Evolutionary conservation across 2,888 invertebrate genomes (phyloP), one percentile per base, ranked within the genome.

Genomic region (Apomyelois bistriatella): DNA sequence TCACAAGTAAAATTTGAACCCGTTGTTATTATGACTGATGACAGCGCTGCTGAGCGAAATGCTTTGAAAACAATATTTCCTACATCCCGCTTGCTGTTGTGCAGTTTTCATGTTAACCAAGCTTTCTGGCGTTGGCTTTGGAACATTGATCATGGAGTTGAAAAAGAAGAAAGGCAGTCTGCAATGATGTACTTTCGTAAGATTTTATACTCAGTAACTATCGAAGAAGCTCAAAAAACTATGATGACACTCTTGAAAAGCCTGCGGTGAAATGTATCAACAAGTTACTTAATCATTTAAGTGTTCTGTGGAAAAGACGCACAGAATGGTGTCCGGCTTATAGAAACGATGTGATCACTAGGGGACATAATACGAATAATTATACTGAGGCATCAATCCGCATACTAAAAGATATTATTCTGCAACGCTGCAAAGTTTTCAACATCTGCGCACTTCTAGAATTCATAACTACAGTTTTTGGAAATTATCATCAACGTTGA

Each of bases 11-110:
- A 42, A 52, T 52, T 56, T 13, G 37, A 56, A 43, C 58, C 58
- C 1, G 51, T 36, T 48, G 54, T 58, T 53, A 40, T 54, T 40
- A 56, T 58, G 58, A 57, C 58, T 38, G 58, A 58, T 52, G 58
- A 56, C 48, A 43, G 38, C 51, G 40, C 50, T 48, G 58, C 53
- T 13, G 55, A 55, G 49, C 49, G 58, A 52, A 58, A 58, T 56
- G 55, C 58, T 41, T 28, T 58, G 47, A 52, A 48, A 53, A 54
- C 58, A 16, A 52, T 55, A 49, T 58, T 55, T 55, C 53, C 58
- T 52, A 48, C 54, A 43, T 35, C 54, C 51, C 51, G 53, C 52
- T 52, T 55, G 50, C 42, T 54, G 37, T 53, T 58, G 17, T 58
- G 49, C 49, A 48, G 51, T 51, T 58, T 54, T 47, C 54, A 58